A percentile compares a stretch with the other conserved stretches of the same genome.
phyloP scores from a whole-genome alignment of 2,888 invertebrate genomes.

The Craniophora ligustri region DNA sequence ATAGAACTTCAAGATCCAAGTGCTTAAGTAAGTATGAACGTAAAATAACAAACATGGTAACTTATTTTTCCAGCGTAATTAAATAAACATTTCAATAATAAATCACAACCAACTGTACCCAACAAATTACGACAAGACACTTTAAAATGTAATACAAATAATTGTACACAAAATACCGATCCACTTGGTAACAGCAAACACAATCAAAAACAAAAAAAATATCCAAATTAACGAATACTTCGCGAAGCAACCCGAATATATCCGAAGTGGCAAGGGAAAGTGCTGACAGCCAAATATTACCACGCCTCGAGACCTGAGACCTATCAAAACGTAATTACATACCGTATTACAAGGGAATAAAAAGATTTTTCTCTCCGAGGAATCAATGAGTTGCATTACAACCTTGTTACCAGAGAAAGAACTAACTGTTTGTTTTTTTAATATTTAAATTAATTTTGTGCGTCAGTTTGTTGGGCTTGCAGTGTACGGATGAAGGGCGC shows the following conservation, averaged over 20 bases:
- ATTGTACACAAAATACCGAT: conserved; percentile 45
- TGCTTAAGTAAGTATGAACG: background rate
- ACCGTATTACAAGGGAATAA: conserved; percentile 62
- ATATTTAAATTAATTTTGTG: conserved; percentile 65
- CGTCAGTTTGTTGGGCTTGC: conserved; percentile 50
- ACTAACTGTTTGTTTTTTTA: conserved; percentile 67
- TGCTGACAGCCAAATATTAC: conserved; percentile 75
- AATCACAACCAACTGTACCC: conserved; percentile 40
- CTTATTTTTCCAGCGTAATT: conserved; percentile 24
- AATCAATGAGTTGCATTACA: conserved; percentile 69
- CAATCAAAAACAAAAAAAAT: conserved; percentile 51
- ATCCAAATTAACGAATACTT: conserved; percentile 58
- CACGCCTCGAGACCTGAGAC: conserved; percentile 63
- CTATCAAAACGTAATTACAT: conserved; percentile 75
- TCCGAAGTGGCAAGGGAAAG: conserved; percentile 61
- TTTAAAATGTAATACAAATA: conserved; percentile 53
- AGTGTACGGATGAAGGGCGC: conserved; percentile 52
- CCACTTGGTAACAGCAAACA: conserved; percentile 50
- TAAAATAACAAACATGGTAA: background rate
- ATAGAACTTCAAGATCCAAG: background rate
- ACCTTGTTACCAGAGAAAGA: conserved; percentile 60
- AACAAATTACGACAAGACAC: conserved; percentile 43
- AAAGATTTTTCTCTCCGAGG: conserved; percentile 58
- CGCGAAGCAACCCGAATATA: conserved; percentile 53
- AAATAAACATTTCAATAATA: conserved; percentile 33